phyloP scores from a whole-genome alignment of 2,888 invertebrate species.

The Meghimatium bilineatum region DNA sequence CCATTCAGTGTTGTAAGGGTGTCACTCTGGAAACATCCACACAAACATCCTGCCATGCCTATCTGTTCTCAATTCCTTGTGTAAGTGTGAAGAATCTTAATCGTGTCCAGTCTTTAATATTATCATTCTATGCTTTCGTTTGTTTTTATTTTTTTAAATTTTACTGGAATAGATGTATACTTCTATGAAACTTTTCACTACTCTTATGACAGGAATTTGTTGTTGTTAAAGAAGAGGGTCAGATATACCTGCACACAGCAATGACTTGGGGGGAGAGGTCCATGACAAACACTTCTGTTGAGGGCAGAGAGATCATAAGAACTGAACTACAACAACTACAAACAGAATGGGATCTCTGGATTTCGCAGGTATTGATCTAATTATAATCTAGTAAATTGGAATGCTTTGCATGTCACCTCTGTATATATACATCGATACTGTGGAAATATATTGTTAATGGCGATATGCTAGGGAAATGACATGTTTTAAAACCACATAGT shows the following conservation, averaged over 20 bases:
- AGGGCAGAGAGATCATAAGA: constrained; percentile 91
- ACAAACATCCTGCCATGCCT: no score
- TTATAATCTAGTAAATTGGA: background rate
- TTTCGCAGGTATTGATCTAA: constrained; percentile 66
- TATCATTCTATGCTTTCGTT: no score
- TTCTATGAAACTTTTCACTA: background rate
- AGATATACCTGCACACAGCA: constrained; percentile 89
- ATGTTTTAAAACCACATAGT: no score
- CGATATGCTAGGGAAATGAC: no score
- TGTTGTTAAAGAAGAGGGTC: constrained; percentile 94
- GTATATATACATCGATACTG: background rate
- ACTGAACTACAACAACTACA: constrained; percentile 88
- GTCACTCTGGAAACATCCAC: no score
- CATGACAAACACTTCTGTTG: constrained; percentile 91
- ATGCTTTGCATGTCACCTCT: background rate
- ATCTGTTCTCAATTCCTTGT: no score
- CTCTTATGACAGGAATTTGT: constrained; percentile 85
- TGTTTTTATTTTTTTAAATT: no score
- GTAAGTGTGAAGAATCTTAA: no score
- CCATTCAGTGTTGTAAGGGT: no score
- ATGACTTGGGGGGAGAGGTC: constrained; percentile 95
- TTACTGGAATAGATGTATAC: background rate
- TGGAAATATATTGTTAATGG: background rate
- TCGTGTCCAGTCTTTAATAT: no score
- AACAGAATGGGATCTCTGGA: constrained; percentile 88